A percentile compares a stretch with the other conserved stretches of the same genome.
These are phyloP conservation scores for Nomada fucata DNA, from an alignment of 2,888 invertebrate species.

Conservation along the genomic window DNA sequence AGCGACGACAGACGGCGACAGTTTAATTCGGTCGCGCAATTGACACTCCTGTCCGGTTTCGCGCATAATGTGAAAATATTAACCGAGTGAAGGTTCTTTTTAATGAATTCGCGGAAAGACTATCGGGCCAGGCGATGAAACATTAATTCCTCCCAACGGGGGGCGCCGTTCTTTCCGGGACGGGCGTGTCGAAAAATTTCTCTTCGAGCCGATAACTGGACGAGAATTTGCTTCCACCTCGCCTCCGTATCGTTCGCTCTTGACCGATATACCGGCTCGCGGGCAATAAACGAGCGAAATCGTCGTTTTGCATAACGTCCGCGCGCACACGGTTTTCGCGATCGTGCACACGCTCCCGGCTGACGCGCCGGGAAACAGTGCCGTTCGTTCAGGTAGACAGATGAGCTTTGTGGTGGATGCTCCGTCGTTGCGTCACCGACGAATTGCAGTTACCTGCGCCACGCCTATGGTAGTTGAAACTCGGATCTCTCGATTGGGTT, in stretches of 20 bases:
- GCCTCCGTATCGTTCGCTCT: slow-evolving; percentile 38
- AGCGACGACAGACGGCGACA: too few relatives aligned
- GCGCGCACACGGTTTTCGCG: slow-evolving; percentile 7
- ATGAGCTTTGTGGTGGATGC: slow-evolving; percentile 48
- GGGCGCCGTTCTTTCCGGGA: too few relatives aligned
- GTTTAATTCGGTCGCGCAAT: too few relatives aligned
- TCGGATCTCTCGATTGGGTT: not conserved
- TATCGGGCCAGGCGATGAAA: not conserved
- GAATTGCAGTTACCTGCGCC: not conserved
- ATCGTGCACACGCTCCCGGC: not conserved
- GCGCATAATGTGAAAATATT: too few relatives aligned
- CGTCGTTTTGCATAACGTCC: slow-evolving; percentile 42
- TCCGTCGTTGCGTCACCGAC: slow-evolving; percentile 24
- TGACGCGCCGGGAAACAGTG: slow-evolving; percentile 37
- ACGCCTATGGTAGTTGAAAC: not conserved
- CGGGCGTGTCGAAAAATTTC: not conserved
- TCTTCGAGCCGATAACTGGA: not conserved
- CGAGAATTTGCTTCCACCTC: not conserved
- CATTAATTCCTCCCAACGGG: too few relatives aligned
- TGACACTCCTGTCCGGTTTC: too few relatives aligned
- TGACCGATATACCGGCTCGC: slow-evolving; percentile 49
- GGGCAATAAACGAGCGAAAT: slow-evolving; percentile 51
- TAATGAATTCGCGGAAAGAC: not conserved
- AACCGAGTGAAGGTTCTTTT: too few relatives aligned
- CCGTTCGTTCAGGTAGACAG: slow-evolving; percentile 56